phyloP scores from a whole-genome alignment of 2,113 vertebrate species.

The Poicephalus meyeri region DNA sequence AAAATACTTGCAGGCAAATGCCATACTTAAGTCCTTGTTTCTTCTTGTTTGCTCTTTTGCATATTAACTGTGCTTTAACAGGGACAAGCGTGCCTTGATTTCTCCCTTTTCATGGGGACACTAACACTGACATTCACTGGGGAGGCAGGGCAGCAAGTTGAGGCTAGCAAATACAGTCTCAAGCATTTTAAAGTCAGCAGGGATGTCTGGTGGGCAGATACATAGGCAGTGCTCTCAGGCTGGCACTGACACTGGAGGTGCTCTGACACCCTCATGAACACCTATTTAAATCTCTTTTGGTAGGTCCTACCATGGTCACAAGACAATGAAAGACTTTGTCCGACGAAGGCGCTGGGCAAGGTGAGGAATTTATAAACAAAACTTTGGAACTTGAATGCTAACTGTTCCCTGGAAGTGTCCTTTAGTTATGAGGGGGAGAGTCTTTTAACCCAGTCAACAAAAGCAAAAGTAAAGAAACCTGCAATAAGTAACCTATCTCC shows the following conservation, averaged over 20 bases:
- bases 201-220: background rate
- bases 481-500: background rate
- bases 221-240: background rate
- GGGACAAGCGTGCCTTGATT: background rate
- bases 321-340: conserved; percentile 98
- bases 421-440: background rate
- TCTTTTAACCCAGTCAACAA: background rate
- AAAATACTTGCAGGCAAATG: background rate
- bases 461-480: background rate
- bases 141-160: background rate
- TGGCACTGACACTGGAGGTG: background rate
- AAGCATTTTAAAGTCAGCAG: background rate
- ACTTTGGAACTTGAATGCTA: background rate
- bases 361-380: conserved; percentile 59
- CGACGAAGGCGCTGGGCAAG: conserved; percentile 94
- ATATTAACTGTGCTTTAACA: background rate
- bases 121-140: background rate
- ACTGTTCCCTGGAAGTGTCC: background rate
- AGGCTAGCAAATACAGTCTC: background rate
- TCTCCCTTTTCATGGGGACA: background rate
- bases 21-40: background rate
- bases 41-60: background rate
- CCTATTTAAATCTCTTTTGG: background rate
- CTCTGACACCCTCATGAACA: background rate
- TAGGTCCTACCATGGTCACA: conserved; percentile 93